Evolutionary conservation across 2,888 invertebrate species (phyloP).

Genomic region (Agrotis puta): DNA sequence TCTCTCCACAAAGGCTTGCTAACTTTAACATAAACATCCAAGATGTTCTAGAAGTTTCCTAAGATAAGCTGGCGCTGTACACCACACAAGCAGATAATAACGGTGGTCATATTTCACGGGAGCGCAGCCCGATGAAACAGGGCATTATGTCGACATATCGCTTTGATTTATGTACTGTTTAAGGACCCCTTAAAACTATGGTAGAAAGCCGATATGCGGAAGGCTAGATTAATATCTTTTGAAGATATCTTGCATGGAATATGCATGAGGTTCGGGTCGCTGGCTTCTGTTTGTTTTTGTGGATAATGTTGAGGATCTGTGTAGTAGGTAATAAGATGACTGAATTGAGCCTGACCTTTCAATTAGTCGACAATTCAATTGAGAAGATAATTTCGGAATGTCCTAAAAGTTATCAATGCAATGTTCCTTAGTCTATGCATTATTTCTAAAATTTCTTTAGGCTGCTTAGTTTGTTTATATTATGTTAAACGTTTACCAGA

Average conservation of each 20-base stretch:
- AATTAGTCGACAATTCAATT: background rate
- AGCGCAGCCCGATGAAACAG: constrained; percentile 86
- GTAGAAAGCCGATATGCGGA: constrained; percentile 77
- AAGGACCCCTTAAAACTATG: constrained; percentile 88
- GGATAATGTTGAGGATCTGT: background rate
- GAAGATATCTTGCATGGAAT: constrained; percentile 26
- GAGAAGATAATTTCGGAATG: background rate
- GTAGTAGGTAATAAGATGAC: background rate
- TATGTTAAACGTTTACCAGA: background rate
- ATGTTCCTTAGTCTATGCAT: background rate
- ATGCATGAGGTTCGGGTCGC: constrained; percentile 20
- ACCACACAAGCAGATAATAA: constrained; percentile 77
- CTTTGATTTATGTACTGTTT: constrained; percentile 88
- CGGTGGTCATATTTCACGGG: constrained; percentile 85
- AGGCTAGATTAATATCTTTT: constrained; percentile 35
- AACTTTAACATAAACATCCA: constrained; percentile 58
- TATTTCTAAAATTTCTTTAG: background rate
- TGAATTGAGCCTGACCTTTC: background rate
- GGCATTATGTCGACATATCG: constrained; percentile 86
- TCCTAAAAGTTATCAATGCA: background rate
- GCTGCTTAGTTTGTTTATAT: no score
- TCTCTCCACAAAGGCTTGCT: constrained; percentile 33
- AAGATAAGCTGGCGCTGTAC: constrained; percentile 55
- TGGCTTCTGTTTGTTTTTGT: background rate
- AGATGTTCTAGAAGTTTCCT: constrained; percentile 60